Conservation (phyloP, 1,140 invertebrate genomes). For the Drosophila aff. region DNA sequence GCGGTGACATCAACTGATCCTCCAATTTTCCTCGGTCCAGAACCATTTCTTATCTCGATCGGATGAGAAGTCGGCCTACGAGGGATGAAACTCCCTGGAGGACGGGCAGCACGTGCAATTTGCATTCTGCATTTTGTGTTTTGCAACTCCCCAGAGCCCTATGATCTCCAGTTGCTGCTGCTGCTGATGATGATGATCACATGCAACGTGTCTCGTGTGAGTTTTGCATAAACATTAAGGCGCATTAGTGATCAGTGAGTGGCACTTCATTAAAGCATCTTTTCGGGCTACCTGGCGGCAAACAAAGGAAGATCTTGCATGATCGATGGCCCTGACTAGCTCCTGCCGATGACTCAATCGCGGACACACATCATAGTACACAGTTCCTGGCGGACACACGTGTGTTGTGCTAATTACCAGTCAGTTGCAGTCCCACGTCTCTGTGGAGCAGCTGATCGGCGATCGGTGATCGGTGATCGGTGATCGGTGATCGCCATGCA, state of each 20-base stretch:
- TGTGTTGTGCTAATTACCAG: constrained; percentile 75
- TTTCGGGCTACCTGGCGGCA: constrained; percentile 54
- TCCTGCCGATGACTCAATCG: constrained; percentile 69
- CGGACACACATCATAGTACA: constrained; percentile 30
- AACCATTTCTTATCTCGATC: constrained; percentile 28
- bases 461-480: constrained; percentile 17
- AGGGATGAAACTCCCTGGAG: constrained; percentile 9
- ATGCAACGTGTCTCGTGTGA: constrained; percentile 17
- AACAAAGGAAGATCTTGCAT: constrained; percentile 14
- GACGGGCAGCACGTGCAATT: constrained; percentile 23
- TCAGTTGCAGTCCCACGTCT: constrained; percentile 31
- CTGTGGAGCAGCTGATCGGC: not conserved
- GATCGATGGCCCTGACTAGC: constrained; percentile 22
- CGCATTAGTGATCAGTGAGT: constrained; percentile 53
- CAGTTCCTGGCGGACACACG: constrained; percentile 36
- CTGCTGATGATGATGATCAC: constrained; percentile 22
- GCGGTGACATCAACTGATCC: constrained; percentile 18
- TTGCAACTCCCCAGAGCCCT: constrained; percentile 38
- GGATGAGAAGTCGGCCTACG: not conserved
- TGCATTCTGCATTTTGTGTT: constrained; percentile 2
- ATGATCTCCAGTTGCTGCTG: constrained; percentile 14
- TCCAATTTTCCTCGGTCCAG: not conserved
- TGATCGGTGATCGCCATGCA: constrained; percentile 33
- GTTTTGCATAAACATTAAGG: constrained; percentile 73
- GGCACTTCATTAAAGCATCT: constrained; percentile 75